phyloP scores from a whole-genome alignment of 2,888 invertebrate genomes.

The Noctua janthe region DNA sequence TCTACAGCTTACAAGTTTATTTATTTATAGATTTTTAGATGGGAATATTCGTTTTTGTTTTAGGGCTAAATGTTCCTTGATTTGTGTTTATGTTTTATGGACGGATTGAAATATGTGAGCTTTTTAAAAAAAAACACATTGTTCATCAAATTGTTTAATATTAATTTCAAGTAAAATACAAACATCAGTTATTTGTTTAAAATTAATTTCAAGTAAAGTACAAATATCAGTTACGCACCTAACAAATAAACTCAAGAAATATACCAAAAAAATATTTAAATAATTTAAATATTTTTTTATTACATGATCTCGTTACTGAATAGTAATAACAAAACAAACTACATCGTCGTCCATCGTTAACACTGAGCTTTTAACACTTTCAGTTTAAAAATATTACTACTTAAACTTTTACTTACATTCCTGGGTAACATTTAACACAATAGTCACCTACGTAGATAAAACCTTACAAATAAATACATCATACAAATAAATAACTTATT shows the following conservation, averaged over 20 bases:
- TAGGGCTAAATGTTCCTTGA: neutral
- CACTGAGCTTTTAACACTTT: neutral
- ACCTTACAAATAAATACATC: neutral
- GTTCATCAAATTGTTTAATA: neutral
- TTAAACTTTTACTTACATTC: neutral
- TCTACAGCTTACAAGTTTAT: conserved; percentile 47
- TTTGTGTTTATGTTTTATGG: neutral
- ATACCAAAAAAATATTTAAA: neutral
- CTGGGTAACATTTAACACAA: neutral
- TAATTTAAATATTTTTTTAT: neutral
- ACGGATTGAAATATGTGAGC: neutral
- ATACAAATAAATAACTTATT: neutral
- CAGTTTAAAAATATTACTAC: neutral
- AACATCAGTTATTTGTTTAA: neutral
- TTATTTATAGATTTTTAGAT: conserved; percentile 46
- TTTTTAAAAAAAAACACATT: neutral
- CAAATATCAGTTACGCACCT: neutral
- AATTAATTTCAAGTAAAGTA: neutral
- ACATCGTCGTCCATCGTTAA: neutral
- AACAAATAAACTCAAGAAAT: neutral
- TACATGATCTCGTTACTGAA: neutral
- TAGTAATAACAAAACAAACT: neutral
- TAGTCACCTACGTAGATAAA: neutral
- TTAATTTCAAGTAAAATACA: neutral
- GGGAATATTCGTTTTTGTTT: neutral